phyloP scores from a whole-genome alignment of 2,888 invertebrate species.

The Himalopsyche kuldschensis region DNA sequence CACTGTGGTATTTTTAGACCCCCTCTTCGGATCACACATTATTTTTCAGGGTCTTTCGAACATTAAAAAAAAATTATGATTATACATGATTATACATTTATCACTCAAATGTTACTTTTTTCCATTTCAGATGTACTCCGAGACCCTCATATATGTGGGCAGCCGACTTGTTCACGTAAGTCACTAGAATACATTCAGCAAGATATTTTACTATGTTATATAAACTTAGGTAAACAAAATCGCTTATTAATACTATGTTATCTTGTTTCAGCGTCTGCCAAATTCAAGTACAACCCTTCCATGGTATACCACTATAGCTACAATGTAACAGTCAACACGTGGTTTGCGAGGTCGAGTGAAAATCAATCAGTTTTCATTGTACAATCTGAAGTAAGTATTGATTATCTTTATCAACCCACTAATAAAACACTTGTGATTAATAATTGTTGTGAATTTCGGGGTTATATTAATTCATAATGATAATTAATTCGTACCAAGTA shows the following conservation, averaged over 20 bases:
- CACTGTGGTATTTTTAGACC: too few relatives aligned
- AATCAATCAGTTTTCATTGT: conserved; percentile 60
- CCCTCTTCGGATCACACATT: too few relatives aligned
- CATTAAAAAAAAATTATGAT: too few relatives aligned
- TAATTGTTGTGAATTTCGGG: too few relatives aligned
- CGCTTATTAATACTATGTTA: neutral
- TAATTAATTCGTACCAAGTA: too few relatives aligned
- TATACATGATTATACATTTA: too few relatives aligned
- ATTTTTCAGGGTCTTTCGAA: too few relatives aligned
- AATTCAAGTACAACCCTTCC: conserved; percentile 66
- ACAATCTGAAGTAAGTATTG: neutral
- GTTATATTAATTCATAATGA: too few relatives aligned
- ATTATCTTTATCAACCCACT: neutral
- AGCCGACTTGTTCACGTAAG: conserved; percentile 68
- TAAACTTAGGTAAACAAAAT: neutral
- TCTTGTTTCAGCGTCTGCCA: conserved; percentile 55
- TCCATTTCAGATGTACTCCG: conserved; percentile 67
- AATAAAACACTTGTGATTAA: too few relatives aligned
- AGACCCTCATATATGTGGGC: conserved; percentile 72
- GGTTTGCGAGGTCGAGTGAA: conserved; percentile 70
- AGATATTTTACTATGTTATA: conserved; percentile 9
- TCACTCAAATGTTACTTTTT: conserved; percentile 16
- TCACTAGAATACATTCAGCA: conserved; percentile 38
- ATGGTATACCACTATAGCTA: conserved; percentile 72
- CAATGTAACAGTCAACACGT: conserved; percentile 69